Evolutionary conservation across 2,888 invertebrate species (phyloP).

Genomic region (Sinopyrophorus schimmeli): DNA sequence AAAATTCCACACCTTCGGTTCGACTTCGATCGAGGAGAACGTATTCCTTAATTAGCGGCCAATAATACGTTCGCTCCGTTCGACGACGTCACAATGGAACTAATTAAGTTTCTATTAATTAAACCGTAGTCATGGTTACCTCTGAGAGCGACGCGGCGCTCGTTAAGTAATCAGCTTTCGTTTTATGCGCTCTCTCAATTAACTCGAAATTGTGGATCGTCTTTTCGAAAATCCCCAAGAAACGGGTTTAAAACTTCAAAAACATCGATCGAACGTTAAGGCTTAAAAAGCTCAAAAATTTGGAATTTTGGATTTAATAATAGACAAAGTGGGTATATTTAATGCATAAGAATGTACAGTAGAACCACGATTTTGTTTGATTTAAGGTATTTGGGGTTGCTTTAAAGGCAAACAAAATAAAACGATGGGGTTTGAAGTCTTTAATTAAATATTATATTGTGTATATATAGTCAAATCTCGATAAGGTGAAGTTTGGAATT

Average conservation of each 20-base stretch:
- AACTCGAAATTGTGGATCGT: constrained; percentile 18
- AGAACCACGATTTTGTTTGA: too few species aligned
- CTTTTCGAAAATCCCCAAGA: constrained; percentile 1
- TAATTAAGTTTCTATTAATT: constrained; percentile 35
- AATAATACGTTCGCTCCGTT: constrained; percentile 27
- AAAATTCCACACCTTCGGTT: background rate
- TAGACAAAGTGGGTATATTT: constrained; percentile 11
- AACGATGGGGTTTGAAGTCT: too few species aligned
- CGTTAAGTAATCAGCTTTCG: constrained; percentile 24
- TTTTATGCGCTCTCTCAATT: constrained; percentile 25
- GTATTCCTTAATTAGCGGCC: constrained; percentile 27
- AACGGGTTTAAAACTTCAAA: too few species aligned
- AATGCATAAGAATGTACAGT: constrained; percentile 4
- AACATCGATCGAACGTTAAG: too few species aligned
- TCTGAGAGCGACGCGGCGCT: constrained; percentile 24
- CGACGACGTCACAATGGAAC: constrained; percentile 32
- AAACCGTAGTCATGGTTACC: constrained; percentile 33
- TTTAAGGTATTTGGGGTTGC: too few species aligned
- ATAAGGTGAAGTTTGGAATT: too few species aligned
- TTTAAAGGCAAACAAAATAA: too few species aligned
- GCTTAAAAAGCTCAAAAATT: too few species aligned
- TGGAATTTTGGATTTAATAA: too few species aligned
- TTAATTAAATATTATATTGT: too few species aligned
- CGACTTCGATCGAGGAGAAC: constrained; percentile 10
- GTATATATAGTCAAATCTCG: too few species aligned